Percentiles rank a stretch among this genome's conserved stretches.
phyloP scores from a whole-genome alignment of 2,888 invertebrate genomes.

The Nemotelus nigrinus region DNA sequence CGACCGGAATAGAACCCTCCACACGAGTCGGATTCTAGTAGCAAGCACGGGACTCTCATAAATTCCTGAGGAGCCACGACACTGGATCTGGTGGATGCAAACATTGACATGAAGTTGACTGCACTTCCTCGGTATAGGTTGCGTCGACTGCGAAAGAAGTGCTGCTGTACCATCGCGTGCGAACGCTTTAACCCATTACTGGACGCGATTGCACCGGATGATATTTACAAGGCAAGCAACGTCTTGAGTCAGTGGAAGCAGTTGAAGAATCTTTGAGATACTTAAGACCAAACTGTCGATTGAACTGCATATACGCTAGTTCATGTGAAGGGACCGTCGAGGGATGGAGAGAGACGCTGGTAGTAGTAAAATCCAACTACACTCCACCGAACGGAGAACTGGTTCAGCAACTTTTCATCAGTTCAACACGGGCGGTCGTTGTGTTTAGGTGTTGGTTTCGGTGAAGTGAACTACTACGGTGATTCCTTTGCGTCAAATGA shows the following conservation, averaged over 20 bases:
- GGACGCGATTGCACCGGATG: background rate
- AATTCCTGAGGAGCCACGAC: background rate
- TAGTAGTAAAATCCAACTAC: conserved; percentile 26
- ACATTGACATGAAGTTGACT: conserved; percentile 11
- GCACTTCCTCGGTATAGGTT: background rate
- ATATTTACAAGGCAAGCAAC: background rate
- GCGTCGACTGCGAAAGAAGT: conserved; percentile 12
- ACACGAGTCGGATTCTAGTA: background rate
- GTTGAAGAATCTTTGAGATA: conserved; percentile 1
- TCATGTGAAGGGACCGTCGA: background rate
- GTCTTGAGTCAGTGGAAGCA: background rate
- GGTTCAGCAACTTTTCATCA: conserved; percentile 42
- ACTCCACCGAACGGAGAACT: conserved; percentile 20
- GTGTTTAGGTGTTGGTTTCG: conserved; percentile 36
- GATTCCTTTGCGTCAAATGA: conserved; percentile 1
- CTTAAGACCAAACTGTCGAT: background rate
- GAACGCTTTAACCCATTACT: conserved; percentile 8
- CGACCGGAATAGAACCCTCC: background rate
- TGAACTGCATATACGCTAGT: conserved; percentile 28
- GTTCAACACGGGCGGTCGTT: conserved; percentile 44
- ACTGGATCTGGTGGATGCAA: background rate
- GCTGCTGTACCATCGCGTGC: background rate
- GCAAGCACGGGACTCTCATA: background rate
- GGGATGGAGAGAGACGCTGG: background rate
- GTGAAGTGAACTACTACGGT: background rate